Base-by-base conservation (phyloP, 2,888 invertebrate genomes). In the Pemphredon lugubris region DNA sequence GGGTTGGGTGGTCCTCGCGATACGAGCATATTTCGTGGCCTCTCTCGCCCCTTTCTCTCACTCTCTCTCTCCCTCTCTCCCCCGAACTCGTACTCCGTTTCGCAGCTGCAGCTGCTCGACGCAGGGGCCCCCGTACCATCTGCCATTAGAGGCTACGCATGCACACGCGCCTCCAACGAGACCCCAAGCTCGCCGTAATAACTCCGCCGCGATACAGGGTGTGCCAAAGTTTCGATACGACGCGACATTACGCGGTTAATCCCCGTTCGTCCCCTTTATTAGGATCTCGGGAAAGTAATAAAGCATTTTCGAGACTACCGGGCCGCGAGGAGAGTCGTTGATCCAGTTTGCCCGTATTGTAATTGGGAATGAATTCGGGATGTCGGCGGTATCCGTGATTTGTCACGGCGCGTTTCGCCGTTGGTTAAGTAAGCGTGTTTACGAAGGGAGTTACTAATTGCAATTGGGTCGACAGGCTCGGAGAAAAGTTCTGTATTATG, bases 111-210 rank as follows among this genome's bases (percentile, higher is more conserved):
- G 86, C 86, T 86, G 86, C 77, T 73, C 71, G 74, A 60, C 82
- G 77, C 75, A 81, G 80, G 75, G 76, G 75, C 4, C 79, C 77
- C 68, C 81, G 77, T 75, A 77, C 85, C 85, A 85, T 85, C 85
- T 85, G 85, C 80, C 83, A 81, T 80, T 75, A 79, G 64, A 74
- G 75, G 63, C 59, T 71, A 79, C 73, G 67, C 73, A 70, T 73
- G 79, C 76, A 76, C 79, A 67, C 76, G 71, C 73, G 77, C 69
- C 69, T 66, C 69, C 61, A 37, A 53, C 69, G 66, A 48, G 70
- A 64, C 72, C 77, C 72, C 75, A 67, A 73, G 70, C 75, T 79
- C n/a, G n/a, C 65, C 63, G 61, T 82, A 79, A 79, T 81, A 67
- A 73, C 42, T 64, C 44, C 53, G n/a, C 73, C 51, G 64, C 63